Conservation (phyloP, 2,113 vertebrate species). For the Rhinogobius similis region DNA sequence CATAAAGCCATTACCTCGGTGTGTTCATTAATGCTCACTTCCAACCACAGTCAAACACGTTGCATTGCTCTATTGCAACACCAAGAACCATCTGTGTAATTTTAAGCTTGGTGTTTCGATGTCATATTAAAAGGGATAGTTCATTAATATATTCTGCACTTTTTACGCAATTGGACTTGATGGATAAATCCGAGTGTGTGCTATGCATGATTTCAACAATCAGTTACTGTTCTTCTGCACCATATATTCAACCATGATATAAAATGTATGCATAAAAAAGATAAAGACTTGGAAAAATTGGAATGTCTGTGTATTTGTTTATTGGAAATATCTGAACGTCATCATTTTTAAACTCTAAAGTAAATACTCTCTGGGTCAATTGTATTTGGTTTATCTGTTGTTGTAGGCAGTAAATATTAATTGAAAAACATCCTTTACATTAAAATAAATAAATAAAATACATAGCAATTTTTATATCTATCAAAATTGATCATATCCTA, state of each 20-base stretch:
- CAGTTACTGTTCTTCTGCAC: background rate
- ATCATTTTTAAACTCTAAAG: too few species aligned
- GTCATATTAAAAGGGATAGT: slow-evolving; percentile 6
- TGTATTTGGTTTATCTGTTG: background rate
- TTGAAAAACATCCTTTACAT: background rate
- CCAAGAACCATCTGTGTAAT: slow-evolving; percentile 7
- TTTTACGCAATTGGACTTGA: background rate
- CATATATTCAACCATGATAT: background rate
- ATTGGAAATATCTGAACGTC: background rate
- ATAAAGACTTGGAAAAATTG: too few species aligned
- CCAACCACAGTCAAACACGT: slow-evolving; percentile 51
- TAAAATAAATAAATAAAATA: too few species aligned
- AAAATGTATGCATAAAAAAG: background rate
- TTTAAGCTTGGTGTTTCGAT: background rate
- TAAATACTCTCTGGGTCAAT: background rate
- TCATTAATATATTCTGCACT: background rate
- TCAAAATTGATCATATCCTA: background rate
- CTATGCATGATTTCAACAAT: background rate
- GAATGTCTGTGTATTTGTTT: too few species aligned
- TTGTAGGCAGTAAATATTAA: background rate
- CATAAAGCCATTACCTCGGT: slow-evolving; percentile 11
- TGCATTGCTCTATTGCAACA: slow-evolving; percentile 69
- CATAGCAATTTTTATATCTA: background rate
- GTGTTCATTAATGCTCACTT: slow-evolving; percentile 38
- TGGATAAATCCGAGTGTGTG: background rate